These are phyloP conservation scores for Crotalus tigris DNA, from an alignment of 2,113 vertebrate species.

Conservation along the genomic window DNA sequence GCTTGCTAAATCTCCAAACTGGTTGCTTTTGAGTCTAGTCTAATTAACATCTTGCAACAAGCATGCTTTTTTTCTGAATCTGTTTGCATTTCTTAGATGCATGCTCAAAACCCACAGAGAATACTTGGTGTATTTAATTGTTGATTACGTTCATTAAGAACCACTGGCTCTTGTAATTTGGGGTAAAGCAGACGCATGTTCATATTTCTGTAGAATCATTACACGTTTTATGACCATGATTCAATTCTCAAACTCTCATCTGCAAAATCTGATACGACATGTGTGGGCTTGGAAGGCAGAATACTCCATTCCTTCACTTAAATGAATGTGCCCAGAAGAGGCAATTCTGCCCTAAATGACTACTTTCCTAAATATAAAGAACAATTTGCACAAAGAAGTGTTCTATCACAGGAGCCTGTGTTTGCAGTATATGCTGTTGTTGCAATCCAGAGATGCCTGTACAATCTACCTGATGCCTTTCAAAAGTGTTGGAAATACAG, in stretches of 20 bases:
- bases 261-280: not conserved
- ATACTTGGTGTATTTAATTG: slow-evolving; percentile 1
- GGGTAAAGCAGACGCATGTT: not conserved
- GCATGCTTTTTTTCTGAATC: not conserved
- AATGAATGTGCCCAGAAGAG: not conserved
- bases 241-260: not conserved
- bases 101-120: not conserved
- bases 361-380: not conserved
- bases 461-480: not conserved
- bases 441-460: not conserved
- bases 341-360: not conserved
- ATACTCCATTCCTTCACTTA: not conserved
- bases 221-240: not conserved
- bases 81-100: not conserved
- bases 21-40: not conserved
- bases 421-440: not conserved
- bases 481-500: not conserved
- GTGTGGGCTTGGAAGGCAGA: not conserved
- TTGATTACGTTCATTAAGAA: not conserved
- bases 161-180: slow-evolving; percentile 11
- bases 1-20: not conserved
- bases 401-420: not conserved
- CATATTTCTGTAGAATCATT: not conserved
- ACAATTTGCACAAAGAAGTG: not conserved
- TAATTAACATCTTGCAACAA: slow-evolving; percentile 22